Evolutionary conservation across 2,888 invertebrate genomes (phyloP), one percentile per base, ranked within the genome.

Genomic region (Gasteruption jaculator): DNA sequence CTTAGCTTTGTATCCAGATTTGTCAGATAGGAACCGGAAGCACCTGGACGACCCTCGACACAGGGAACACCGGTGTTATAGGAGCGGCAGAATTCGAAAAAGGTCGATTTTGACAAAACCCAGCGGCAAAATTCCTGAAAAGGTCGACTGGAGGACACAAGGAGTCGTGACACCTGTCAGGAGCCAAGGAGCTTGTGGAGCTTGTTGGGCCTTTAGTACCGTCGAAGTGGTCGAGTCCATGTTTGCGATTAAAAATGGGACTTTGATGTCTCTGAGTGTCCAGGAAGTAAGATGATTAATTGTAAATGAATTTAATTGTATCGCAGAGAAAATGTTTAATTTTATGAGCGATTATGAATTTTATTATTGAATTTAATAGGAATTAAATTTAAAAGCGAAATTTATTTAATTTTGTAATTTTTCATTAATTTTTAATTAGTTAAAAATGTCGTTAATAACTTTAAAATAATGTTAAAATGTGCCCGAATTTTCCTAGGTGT

Each of bases 161-260:
- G 80, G 80, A 18, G 78, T 82, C 7, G 73, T 91, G 2, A 79
- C 83, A 2, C 71, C 78, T 0, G 77, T 91, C 0, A 77, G 79
- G 38, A 80, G 83, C 66, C 91, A 91, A 68, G 81, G 81, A 8
- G 57, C 75, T 7, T 91, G 91, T 69, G 90, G 90, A 2, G 90
- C 88, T 0, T 91, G 91, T 65, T 91, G 90, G 89, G 90, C 90
- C 0, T 89, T 88, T 69, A 86, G 87, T 61, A 81, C 83, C 0
- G 74, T 88, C 1, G 85, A 82, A 53, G 80, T 81, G 20, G 77
- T 84, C 33, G 91, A 91, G 68, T 78, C 86, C 0, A 86, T 88
- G 85, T 71, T 78, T 32, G 86, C 88, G 1, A 78, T 87, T 14
- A 76, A 77, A 54, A 79, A 75, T 34, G 81, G 80, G 10, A 76